Conservation (phyloP, 2,113 vertebrate species). For the Chamaetylas fuelleborni region DNA sequence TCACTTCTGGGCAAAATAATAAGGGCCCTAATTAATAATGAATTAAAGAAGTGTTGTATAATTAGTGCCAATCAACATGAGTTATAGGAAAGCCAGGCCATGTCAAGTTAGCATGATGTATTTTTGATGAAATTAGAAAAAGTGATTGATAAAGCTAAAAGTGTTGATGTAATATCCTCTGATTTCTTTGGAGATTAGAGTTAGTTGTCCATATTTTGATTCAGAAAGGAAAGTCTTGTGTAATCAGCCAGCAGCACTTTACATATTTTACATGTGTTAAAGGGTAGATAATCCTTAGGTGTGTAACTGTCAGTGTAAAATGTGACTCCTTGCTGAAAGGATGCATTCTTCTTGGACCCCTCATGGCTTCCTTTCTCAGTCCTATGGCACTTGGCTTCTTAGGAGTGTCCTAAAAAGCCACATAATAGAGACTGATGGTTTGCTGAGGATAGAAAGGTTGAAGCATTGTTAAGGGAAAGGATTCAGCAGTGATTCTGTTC, state of each 20-base stretch:
- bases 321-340: neutral
- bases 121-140: slow-evolving; percentile 48
- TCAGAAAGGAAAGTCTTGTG: neutral
- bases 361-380: neutral
- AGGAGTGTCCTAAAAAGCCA: neutral
- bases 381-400: neutral
- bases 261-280: neutral
- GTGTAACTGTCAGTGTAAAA: neutral
- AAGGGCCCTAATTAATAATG: slow-evolving; percentile 61
- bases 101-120: slow-evolving; percentile 13
- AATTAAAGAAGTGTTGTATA: slow-evolving; percentile 57
- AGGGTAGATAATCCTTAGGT: neutral
- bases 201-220: neutral
- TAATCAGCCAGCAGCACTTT: neutral
- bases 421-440: neutral
- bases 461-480: neutral
- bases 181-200: neutral
- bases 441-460: neutral
- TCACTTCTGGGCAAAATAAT: slow-evolving; percentile 58
- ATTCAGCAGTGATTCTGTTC: neutral
- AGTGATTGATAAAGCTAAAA: slow-evolving; percentile 11
- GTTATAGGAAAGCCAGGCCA: slow-evolving; percentile 25
- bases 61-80: slow-evolving; percentile 64
- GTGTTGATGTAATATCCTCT: neutral
- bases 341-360: neutral